These are phyloP conservation scores for Daphoenositta chrysoptera DNA, from an alignment of 2,113 vertebrate species.

Conservation along the genomic window DNA sequence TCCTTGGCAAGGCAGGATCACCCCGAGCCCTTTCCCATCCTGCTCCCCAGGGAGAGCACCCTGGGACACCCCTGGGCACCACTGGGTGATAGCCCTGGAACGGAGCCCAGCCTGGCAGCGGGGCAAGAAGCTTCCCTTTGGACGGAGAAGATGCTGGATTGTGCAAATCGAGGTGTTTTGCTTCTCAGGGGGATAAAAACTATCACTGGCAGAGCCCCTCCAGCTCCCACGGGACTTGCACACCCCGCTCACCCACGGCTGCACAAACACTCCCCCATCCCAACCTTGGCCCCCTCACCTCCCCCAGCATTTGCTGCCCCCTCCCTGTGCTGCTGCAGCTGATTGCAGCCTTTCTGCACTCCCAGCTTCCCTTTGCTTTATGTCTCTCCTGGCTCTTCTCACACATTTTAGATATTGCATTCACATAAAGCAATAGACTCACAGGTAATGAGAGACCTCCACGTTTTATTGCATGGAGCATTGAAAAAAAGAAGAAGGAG, in stretches of 20 bases:
- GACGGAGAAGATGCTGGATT: not conserved
- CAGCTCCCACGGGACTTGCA: not conserved
- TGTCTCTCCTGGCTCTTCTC: constrained; percentile 20
- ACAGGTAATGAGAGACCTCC: constrained; percentile 31
- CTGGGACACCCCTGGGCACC: no score
- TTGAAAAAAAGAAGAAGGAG: not conserved
- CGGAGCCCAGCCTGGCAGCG: not conserved
- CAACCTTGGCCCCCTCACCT: fast-evolving
- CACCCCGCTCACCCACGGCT: not conserved
- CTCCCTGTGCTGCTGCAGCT: not conserved
- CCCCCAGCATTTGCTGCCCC: fast-evolving
- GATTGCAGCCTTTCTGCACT: not conserved
- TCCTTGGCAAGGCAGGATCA: not conserved
- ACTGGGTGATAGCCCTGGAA: not conserved
- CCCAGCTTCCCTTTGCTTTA: not conserved
- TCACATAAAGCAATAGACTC: constrained; percentile 36
- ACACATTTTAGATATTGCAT: constrained; percentile 45
- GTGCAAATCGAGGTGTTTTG: not conserved
- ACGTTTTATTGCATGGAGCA: constrained; percentile 12
- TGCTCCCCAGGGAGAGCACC: not conserved
- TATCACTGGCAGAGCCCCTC: not conserved
- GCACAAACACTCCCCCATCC: not conserved
- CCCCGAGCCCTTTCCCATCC: fast-evolving
- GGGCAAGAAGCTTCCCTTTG: not conserved
- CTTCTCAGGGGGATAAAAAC: not conserved